phyloP scores from a whole-genome alignment of 2,888 invertebrate genomes.

The Sinodicranocentrus sp. region DNA sequence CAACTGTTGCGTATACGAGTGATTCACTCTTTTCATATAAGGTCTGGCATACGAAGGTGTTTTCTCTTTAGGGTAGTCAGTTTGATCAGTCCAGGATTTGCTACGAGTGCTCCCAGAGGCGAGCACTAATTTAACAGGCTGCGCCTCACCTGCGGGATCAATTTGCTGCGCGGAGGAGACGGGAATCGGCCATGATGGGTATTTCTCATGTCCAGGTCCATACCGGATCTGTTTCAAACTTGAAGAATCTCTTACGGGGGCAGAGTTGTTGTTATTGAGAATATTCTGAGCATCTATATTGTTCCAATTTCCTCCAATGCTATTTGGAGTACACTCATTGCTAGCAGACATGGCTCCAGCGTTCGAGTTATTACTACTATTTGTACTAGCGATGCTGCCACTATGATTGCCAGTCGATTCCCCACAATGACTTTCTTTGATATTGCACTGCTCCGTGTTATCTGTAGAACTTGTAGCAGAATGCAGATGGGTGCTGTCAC shows the following conservation, averaged over 20 bases:
- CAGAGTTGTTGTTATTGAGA: slow-evolving; percentile 62
- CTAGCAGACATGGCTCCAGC: slow-evolving; percentile 62
- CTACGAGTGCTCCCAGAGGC: slow-evolving; percentile 82
- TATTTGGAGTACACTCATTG: slow-evolving; percentile 48
- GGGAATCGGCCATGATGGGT: slow-evolving; percentile 86
- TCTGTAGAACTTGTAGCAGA: neutral
- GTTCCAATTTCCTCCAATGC: slow-evolving; percentile 60
- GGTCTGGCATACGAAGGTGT: slow-evolving; percentile 82
- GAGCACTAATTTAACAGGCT: slow-evolving; percentile 45
- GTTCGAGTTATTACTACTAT: slow-evolving; percentile 42
- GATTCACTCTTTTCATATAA: slow-evolving; percentile 83
- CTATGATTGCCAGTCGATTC: too few relatives aligned
- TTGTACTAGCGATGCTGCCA: slow-evolving; percentile 48
- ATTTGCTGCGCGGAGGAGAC: slow-evolving; percentile 80
- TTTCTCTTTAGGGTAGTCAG: slow-evolving; percentile 85
- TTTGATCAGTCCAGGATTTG: slow-evolving; percentile 86
- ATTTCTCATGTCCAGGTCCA: slow-evolving; percentile 86
- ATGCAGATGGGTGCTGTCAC: slow-evolving; percentile 37
- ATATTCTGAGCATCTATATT: slow-evolving; percentile 42
- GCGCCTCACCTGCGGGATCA: slow-evolving; percentile 78
- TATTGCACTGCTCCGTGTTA: slow-evolving; percentile 40
- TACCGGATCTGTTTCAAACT: slow-evolving; percentile 84
- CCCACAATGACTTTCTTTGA: slow-evolving; percentile 32
- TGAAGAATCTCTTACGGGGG: slow-evolving; percentile 84
- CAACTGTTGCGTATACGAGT: slow-evolving; percentile 83